These are phyloP conservation scores for Phalanger gymnotis DNA, from an alignment of 2,797 vertebrate species.

Conservation along the genomic window DNA sequence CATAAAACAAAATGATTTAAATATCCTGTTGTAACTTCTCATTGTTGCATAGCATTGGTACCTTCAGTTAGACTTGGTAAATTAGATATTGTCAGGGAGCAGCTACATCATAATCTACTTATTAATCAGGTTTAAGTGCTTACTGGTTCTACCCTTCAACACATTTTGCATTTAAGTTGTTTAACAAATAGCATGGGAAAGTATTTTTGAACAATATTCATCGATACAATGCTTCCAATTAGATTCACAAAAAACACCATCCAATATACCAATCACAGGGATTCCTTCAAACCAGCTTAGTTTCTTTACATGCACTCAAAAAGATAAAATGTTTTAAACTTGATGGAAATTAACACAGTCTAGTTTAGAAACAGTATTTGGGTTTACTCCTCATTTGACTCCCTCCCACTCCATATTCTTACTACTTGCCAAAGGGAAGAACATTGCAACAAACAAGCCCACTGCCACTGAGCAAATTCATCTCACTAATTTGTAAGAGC, in stretches of 20 bases:
- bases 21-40: conserved; percentile 21
- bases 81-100: conserved; percentile 55
- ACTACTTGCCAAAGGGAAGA: conserved; percentile 17
- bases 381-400: conserved; percentile 61
- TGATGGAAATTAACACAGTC: conserved; percentile 64
- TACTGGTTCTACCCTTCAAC: conserved; percentile 60
- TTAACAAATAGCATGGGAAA: conserved; percentile 29
- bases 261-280: conserved; percentile 56
- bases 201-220: conserved; percentile 64
- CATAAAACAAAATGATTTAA: conserved; percentile 36
- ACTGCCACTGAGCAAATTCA: conserved; percentile 13
- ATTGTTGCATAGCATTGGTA: conserved; percentile 64
- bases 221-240: conserved; percentile 72
- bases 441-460: background rate
- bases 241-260: conserved; percentile 68
- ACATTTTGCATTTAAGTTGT: conserved; percentile 60
- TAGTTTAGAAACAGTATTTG: conserved; percentile 71
- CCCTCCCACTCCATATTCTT: conserved; percentile 56
- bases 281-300: conserved; percentile 47
- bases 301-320: conserved; percentile 65
- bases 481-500: conserved; percentile 51
- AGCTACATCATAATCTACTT: conserved; percentile 51
- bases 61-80: conserved; percentile 71
- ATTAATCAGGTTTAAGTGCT: conserved; percentile 42
- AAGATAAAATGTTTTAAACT: conserved; percentile 58